A percentile compares a stretch with the other conserved stretches of the same genome.
Evolutionary conservation across 2,113 vertebrate genomes (phyloP).

Genomic region (Anser cygnoides): DNA sequence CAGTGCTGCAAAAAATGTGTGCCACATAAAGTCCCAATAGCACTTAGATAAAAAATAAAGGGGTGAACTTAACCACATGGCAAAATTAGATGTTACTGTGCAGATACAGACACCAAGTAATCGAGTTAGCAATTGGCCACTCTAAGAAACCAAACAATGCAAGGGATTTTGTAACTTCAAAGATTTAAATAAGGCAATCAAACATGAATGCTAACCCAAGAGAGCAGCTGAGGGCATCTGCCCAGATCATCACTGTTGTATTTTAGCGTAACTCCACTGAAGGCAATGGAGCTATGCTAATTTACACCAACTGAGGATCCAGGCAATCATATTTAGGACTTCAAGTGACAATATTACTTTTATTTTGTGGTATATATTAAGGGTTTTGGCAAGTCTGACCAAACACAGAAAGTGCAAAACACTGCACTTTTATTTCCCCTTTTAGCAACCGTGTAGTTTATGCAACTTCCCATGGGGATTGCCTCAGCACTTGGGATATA

Average conservation of each 20-base stretch:
- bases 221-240: constrained; percentile 59
- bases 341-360: not conserved
- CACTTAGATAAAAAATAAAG: constrained; percentile 54
- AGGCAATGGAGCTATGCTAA: constrained; percentile 47
- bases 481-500: constrained; percentile 73
- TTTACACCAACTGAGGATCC: constrained; percentile 64
- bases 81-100: constrained; percentile 58
- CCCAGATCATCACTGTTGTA: constrained; percentile 61
- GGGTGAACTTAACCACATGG: constrained; percentile 49
- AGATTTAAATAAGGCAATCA: constrained; percentile 54
- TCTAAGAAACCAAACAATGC: constrained; percentile 55
- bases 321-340: constrained; percentile 5
- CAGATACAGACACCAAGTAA: constrained; percentile 55
- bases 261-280: constrained; percentile 48
- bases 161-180: constrained; percentile 22
- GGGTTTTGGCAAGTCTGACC: constrained; percentile 66
- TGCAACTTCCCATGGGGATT: constrained; percentile 57
- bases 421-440: constrained; percentile 17
- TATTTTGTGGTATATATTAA: not conserved
- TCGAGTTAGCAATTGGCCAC: not conserved
- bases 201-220: constrained; percentile 73
- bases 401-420: constrained; percentile 55
- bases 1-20: constrained; percentile 40
- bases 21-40: constrained; percentile 55
- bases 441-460: constrained; percentile 35